phyloP scores from a whole-genome alignment of 2,888 invertebrate species.

The Xestoiulus laeticollis region DNA sequence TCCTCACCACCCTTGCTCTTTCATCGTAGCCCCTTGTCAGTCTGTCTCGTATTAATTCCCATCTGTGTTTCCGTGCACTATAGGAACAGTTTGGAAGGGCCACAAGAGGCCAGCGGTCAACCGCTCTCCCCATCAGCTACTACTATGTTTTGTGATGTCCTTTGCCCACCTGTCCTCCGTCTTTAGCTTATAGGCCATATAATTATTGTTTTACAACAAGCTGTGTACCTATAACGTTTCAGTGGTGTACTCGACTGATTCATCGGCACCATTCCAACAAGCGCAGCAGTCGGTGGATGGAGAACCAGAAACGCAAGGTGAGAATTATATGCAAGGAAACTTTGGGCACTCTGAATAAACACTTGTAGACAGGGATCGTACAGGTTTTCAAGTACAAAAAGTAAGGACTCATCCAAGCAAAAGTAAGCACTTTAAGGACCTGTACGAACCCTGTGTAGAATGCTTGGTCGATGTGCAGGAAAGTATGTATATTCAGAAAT shows the following conservation, averaged over 20 bases:
- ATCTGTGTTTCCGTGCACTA: slow-evolving; percentile 31
- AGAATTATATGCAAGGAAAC: neutral
- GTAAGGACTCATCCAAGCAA: too few species aligned
- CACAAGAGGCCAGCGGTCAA: slow-evolving; percentile 34
- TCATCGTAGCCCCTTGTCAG: neutral
- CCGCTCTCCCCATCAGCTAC: slow-evolving; percentile 22
- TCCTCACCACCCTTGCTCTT: neutral
- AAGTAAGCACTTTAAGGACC: too few species aligned
- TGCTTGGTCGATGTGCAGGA: neutral
- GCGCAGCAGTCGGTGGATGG: neutral
- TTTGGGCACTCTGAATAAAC: too few species aligned
- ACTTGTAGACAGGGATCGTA: too few species aligned
- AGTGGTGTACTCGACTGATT: slow-evolving; percentile 35
- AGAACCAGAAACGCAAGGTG: slow-evolving; percentile 8
- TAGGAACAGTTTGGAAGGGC: slow-evolving; percentile 12
- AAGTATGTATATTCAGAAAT: too few species aligned
- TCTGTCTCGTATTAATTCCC: slow-evolving; percentile 19
- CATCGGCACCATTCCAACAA: slow-evolving; percentile 31
- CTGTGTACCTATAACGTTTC: slow-evolving; percentile 41
- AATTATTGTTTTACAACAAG: neutral
- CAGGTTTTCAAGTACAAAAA: too few species aligned
- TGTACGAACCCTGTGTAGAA: neutral
- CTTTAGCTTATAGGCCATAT: slow-evolving; percentile 27
- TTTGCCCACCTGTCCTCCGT: slow-evolving; percentile 39
- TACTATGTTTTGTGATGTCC: slow-evolving; percentile 30